Percentiles rank a stretch among this genome's conserved stretches.
These are phyloP conservation scores for Drosophila busckii DNA, from an alignment of 1,140 invertebrate genomes.

Conservation along the genomic window DNA sequence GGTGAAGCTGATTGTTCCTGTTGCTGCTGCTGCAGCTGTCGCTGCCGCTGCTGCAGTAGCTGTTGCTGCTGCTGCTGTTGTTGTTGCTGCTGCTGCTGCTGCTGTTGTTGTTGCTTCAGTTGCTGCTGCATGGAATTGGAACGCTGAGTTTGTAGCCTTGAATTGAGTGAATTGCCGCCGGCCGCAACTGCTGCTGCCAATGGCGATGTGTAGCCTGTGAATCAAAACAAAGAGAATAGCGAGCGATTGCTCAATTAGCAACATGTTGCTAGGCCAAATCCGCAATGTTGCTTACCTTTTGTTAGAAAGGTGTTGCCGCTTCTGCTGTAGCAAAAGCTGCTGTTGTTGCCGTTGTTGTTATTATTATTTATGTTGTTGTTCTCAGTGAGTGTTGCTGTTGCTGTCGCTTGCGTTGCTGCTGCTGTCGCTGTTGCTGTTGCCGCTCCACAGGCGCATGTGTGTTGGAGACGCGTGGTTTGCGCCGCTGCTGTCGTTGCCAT, in stretches of 20 bases:
- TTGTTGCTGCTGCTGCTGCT: constrained; percentile 10
- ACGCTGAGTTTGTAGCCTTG: constrained; percentile 56
- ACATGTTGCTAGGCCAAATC: constrained; percentile 39
- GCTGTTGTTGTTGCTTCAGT: constrained; percentile 11
- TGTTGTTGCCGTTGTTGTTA: constrained; percentile 32
- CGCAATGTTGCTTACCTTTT: constrained; percentile 43
- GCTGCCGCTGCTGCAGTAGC: constrained; percentile 16
- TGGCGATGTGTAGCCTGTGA: constrained; percentile 64
- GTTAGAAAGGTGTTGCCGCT: constrained; percentile 63
- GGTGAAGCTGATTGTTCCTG: constrained; percentile 26
- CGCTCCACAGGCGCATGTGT: constrained; percentile 54
- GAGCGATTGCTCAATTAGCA: constrained; percentile 8
- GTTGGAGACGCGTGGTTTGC: constrained; percentile 30
- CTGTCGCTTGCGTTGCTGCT: constrained; percentile 8
- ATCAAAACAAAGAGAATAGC: constrained; percentile 2
- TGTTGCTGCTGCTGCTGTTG: constrained; percentile 31
- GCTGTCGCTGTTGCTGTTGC: constrained; percentile 25
- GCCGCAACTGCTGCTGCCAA: constrained; percentile 67
- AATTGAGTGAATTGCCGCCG: constrained; percentile 56
- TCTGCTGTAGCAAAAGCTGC: constrained; percentile 37
- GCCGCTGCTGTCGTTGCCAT: constrained; percentile 47
- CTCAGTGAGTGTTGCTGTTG: constrained; percentile 18
- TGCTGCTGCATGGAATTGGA: constrained; percentile 28
- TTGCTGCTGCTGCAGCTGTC: constrained; percentile 11
- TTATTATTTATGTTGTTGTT: constrained; percentile 37